phyloP scores from a whole-genome alignment of 2,888 invertebrate genomes.

The Hololepta plana region DNA sequence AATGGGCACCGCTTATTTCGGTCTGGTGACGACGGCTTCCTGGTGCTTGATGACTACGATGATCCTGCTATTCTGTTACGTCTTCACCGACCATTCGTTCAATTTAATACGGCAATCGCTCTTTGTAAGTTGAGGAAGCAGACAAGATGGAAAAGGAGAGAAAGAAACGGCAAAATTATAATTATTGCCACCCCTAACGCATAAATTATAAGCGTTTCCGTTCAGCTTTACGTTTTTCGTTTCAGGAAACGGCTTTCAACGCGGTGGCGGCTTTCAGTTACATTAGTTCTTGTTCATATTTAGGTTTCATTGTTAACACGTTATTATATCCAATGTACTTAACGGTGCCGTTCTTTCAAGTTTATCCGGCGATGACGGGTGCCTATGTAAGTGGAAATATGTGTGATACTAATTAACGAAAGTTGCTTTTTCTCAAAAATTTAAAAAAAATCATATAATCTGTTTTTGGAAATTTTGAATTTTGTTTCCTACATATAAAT shows the following conservation, averaged over 20 bases:
- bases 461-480: too few species aligned
- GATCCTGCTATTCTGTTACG: constrained; percentile 56
- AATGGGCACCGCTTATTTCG: constrained; percentile 63
- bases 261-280: constrained; percentile 59
- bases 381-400: constrained; percentile 59
- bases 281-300: constrained; percentile 59
- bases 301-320: constrained; percentile 60
- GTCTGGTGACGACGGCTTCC: constrained; percentile 63
- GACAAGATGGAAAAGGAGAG: too few species aligned
- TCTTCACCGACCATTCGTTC: constrained; percentile 60
- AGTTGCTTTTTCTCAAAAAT: too few species aligned
- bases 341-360: constrained; percentile 54
- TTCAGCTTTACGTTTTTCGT: too few species aligned
- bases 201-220: too few species aligned
- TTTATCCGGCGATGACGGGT: constrained; percentile 78
- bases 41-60: constrained; percentile 64
- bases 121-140: constrained; percentile 46
- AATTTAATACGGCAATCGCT: constrained; percentile 60
- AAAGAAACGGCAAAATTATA: neutral
- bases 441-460: too few species aligned
- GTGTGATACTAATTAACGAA: too few species aligned
- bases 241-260: constrained; percentile 68
- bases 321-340: constrained; percentile 61
- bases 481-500: too few species aligned
- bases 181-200: too few species aligned